These are phyloP conservation scores for Cyanoderma ruficeps DNA, from an alignment of 2,113 vertebrate species.

Conservation along the genomic window DNA sequence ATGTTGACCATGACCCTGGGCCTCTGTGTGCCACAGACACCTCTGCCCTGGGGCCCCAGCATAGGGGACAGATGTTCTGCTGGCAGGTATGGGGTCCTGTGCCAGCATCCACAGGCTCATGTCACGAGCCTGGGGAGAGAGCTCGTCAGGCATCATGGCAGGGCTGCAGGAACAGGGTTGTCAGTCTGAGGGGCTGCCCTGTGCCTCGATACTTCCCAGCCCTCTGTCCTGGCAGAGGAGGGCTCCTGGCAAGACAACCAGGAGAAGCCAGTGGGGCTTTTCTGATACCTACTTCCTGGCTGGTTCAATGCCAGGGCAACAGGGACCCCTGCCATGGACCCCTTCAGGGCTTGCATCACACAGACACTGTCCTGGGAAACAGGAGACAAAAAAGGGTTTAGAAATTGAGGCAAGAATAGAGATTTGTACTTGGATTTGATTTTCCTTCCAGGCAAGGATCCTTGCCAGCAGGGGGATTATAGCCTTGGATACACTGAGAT, in stretches of 20 bases:
- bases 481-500: neutral
- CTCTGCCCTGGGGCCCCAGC: neutral
- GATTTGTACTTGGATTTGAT: neutral
- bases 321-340: neutral
- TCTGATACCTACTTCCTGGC: neutral
- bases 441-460: neutral
- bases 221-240: neutral
- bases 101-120: neutral
- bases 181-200: neutral
- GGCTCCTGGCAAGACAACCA: neutral
- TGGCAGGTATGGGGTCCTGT: fast-evolving
- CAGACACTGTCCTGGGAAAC: neutral
- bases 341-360: neutral
- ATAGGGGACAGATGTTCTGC: fast-evolving
- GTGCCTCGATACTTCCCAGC: fast-evolving
- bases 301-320: neutral
- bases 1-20: neutral
- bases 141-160: fast-evolving
- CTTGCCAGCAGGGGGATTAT: conserved; percentile 29
- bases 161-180: neutral
- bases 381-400: neutral
- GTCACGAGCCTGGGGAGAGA: fast-evolving
- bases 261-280: neutral
- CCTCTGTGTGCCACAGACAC: neutral
- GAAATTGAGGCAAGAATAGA: neutral